phyloP scores from a whole-genome alignment of 2,888 invertebrate species.

The Hydriomena furcata region DNA sequence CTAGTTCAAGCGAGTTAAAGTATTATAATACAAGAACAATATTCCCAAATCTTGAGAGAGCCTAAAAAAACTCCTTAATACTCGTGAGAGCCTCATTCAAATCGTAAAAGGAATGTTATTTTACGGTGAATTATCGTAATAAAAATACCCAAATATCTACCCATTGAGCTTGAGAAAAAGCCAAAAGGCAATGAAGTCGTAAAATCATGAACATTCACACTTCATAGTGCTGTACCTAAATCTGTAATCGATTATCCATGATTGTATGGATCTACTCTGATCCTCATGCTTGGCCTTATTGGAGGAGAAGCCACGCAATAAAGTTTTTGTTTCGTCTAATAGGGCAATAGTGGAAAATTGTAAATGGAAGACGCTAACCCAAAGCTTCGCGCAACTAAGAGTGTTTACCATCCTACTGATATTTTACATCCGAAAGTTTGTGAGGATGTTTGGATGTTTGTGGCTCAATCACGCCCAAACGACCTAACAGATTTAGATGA shows the following conservation, averaged over 20 bases:
- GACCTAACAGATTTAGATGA: no score
- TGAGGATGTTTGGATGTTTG: no score
- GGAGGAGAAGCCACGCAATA: slow-evolving; percentile 16
- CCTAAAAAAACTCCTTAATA: neutral
- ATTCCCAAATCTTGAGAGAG: no score
- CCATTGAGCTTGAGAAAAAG: slow-evolving; percentile 12
- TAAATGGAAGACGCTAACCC: slow-evolving; percentile 26
- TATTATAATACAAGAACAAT: no score
- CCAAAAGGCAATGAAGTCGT: slow-evolving; percentile 21
- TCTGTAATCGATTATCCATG: slow-evolving; percentile 31
- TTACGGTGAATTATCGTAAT: slow-evolving; percentile 16
- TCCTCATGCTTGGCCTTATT: slow-evolving; percentile 24
- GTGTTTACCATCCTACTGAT: no score
- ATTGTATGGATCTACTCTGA: slow-evolving; percentile 27
- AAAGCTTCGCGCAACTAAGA: no score
- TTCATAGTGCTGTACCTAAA: slow-evolving; percentile 12
- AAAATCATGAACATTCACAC: slow-evolving; percentile 28
- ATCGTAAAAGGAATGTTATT: slow-evolving; percentile 17
- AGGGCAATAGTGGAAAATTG: slow-evolving; percentile 27
- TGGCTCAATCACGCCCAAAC: no score
- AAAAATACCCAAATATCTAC: slow-evolving; percentile 11
- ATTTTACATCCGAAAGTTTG: no score
- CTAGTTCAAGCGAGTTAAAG: no score
- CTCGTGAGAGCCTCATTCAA: slow-evolving; percentile 3
- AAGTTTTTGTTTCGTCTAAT: slow-evolving; percentile 28